Evolutionary conservation across 1,140 invertebrate species (phyloP), one percentile per base, ranked within the genome.

Genomic region (Calycopis cecrops): DNA sequence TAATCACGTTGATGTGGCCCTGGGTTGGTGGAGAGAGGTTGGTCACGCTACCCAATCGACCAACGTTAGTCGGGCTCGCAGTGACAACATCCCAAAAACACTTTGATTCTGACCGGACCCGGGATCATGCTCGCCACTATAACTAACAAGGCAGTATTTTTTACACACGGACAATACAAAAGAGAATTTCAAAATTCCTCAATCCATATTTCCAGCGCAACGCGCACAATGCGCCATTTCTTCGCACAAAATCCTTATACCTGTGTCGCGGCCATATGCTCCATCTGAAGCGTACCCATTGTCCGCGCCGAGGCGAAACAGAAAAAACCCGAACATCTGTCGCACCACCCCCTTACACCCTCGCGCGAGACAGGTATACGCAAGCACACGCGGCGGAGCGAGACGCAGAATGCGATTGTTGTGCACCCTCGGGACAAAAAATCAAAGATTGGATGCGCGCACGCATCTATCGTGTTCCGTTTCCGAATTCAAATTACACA

Each of bases 381-480:
- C 4, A 14, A 7, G n/a, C 6, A 1, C 8, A 0, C 16, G 18
- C 2, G 63, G 9, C 38, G 6, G 62, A 71, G 16, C 57, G 62
- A 57, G 61, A 69, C 12, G 21, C 55, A 47, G 9, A 44, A 12
- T 17, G 12, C 47, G 54, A 63, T 62, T 59, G 59, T 58, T 62
- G 54, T 44, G 57, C 62, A 68, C 69, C 69, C 66, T 67, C 53
- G 44, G 28, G 52, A 60, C 68, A 71, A 73, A 73, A 72, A 70
- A 69, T 64, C 59, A 59, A 67, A 68, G 67, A 69, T 66, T 71
- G 60, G 62, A 72, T 71, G 71, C 76, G 73, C 73, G 62, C 67
- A 69, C 75, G 75, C 75, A 78, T 78, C 65, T 63, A 60, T 42
- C 65, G 57, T 53, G 73, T 75, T 75, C 71, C 73, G 67, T 78